Evolutionary conservation across 1,140 invertebrate species (phyloP).

Genomic region (Zelostemma sp.): DNA sequence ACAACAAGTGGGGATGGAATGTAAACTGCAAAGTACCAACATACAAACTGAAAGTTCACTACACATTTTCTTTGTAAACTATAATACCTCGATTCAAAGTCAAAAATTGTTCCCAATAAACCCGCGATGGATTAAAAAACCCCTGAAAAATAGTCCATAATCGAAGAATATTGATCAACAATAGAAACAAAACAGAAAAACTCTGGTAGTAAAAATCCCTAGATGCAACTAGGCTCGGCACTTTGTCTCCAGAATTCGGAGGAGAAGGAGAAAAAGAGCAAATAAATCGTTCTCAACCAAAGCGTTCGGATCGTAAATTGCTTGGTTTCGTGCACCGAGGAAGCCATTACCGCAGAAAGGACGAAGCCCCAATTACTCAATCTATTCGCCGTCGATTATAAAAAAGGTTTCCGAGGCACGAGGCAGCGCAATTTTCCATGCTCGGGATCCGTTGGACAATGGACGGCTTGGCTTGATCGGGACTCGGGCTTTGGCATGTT

Average conservation of each 20-base stretch:
- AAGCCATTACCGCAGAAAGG: slow-evolving; percentile 52
- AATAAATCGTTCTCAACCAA: slow-evolving; percentile 53
- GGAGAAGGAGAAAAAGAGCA: slow-evolving; percentile 18
- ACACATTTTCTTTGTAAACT: too few relatives aligned
- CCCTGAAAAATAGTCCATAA: too few relatives aligned
- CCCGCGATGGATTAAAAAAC: too few relatives aligned
- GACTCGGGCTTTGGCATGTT: slow-evolving; percentile 32
- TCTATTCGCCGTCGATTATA: not conserved
- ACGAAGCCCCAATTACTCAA: slow-evolving; percentile 15
- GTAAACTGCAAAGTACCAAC: slow-evolving; percentile 3
- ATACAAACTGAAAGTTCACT: too few relatives aligned
- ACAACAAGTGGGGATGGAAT: slow-evolving; percentile 49
- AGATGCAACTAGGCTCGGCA: too few relatives aligned
- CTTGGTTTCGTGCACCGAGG: slow-evolving; percentile 32
- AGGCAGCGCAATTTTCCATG: not conserved
- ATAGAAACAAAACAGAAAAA: too few relatives aligned
- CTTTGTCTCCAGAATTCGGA: too few relatives aligned
- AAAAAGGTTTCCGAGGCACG: slow-evolving; percentile 4
- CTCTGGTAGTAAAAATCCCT: too few relatives aligned
- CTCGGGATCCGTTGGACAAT: slow-evolving; percentile 14
- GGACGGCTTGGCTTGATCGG: slow-evolving; percentile 23
- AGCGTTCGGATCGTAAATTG: slow-evolving; percentile 40
- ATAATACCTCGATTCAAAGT: too few relatives aligned
- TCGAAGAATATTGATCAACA: too few relatives aligned
- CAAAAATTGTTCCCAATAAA: too few relatives aligned